Evolutionary conservation across 2,797 vertebrate genomes (phyloP).

Genomic region (Mastacembelus armatus): DNA sequence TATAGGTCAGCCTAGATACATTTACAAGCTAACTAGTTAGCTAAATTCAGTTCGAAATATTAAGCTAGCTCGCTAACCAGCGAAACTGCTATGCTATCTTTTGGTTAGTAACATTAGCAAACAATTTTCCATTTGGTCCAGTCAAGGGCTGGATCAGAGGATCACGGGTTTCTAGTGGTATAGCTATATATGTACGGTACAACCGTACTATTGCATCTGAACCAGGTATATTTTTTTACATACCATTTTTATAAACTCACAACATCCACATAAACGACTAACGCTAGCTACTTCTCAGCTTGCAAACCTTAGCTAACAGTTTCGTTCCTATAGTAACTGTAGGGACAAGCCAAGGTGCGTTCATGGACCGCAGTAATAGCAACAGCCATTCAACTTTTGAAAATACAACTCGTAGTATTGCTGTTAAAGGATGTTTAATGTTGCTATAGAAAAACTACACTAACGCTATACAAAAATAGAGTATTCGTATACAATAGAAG

Average conservation of each 20-base stretch:
- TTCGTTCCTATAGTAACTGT: slow-evolving; percentile 67
- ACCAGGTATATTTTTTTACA: slow-evolving; percentile 9
- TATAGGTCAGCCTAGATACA: too few species aligned
- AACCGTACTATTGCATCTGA: not conserved
- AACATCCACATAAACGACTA: not conserved
- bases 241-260: slow-evolving; percentile 51
- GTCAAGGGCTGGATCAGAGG: not conserved
- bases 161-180: not conserved
- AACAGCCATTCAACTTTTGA: not conserved
- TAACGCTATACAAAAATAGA: not conserved
- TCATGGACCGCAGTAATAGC: not conserved
- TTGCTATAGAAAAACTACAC: not conserved
- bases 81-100: too few species aligned
- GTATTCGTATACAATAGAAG: not conserved
- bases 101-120: slow-evolving; percentile 24
- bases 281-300: not conserved
- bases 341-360: slow-evolving; percentile 33
- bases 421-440: not conserved
- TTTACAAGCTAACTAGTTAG: too few species aligned
- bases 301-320: slow-evolving; percentile 8
- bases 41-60: too few species aligned
- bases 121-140: not conserved
- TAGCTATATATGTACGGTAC: not conserved
- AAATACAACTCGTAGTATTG: not conserved
- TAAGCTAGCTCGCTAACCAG: too few species aligned